These are phyloP conservation scores for Periphyllus acericola DNA, from an alignment of 2,888 invertebrate genomes.

Conservation along the genomic window DNA sequence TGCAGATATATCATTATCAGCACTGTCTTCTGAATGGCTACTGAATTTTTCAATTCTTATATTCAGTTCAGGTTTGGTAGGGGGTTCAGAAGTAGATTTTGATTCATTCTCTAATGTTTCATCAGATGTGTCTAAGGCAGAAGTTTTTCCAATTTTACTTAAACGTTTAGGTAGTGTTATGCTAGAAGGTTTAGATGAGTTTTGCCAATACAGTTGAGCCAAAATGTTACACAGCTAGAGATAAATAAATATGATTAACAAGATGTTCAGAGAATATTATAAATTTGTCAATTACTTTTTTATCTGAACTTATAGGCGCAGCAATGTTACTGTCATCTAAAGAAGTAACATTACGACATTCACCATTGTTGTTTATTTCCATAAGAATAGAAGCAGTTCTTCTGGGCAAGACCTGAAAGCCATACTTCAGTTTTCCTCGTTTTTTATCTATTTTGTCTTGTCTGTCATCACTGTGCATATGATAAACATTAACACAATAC, in stretches of 20 bases:
- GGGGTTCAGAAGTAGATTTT: neutral
- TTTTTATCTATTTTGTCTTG: conserved; percentile 34
- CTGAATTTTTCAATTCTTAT: conserved; percentile 55
- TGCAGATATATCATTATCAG: conserved; percentile 57
- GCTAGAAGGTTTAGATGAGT: conserved; percentile 36
- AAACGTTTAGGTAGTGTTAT: conserved; percentile 62
- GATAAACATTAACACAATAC: conserved; percentile 57
- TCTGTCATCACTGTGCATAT: conserved; percentile 48
- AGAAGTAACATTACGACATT: conserved; percentile 44
- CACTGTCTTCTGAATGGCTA: conserved; percentile 58
- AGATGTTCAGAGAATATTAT: neutral
- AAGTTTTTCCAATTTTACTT: conserved; percentile 64
- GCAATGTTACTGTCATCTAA: conserved; percentile 57
- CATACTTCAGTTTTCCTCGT: conserved; percentile 3
- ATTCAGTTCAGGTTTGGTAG: conserved; percentile 29
- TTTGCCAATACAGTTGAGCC: conserved; percentile 51
- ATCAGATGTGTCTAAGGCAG: conserved; percentile 63
- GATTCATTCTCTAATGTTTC: conserved; percentile 56
- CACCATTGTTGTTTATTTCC: conserved; percentile 57
- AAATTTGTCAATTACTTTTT: conserved; percentile 25
- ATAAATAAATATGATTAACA: conserved; percentile 3
- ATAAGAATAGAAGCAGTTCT: conserved; percentile 53
- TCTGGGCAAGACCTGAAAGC: conserved; percentile 37
- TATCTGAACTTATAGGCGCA: conserved; percentile 53
- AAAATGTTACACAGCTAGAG: conserved; percentile 42